A percentile compares a stretch with the other conserved stretches of the same genome.
These are phyloP conservation scores for Carpatolechia fugitivella DNA, from an alignment of 2,888 invertebrate species.

Conservation along the genomic window DNA sequence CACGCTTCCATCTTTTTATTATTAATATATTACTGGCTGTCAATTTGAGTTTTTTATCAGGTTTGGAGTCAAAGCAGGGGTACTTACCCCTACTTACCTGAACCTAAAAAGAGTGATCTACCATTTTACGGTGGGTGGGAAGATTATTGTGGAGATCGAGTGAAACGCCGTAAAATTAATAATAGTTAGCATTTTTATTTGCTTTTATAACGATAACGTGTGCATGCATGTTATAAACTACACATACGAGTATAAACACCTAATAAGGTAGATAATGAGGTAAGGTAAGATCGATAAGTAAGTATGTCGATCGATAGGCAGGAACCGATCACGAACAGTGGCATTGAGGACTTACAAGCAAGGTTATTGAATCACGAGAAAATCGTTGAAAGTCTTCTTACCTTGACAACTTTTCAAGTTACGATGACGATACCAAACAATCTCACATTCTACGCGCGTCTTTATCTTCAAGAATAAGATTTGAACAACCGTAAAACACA, in stretches of 20 bases:
- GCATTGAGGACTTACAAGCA: conserved; percentile 3
- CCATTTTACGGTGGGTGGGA: conserved; percentile 46
- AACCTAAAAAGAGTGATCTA: conserved; percentile 54
- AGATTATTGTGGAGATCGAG: conserved; percentile 46
- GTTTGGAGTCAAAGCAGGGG: conserved; percentile 40
- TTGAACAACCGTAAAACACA: conserved; percentile 8
- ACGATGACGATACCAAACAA: background rate
- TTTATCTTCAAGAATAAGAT: background rate
- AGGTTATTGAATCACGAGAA: conserved; percentile 15
- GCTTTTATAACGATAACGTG: too few species aligned
- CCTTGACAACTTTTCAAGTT: conserved; percentile 13
- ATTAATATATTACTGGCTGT: conserved; percentile 75
- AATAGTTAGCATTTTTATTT: conserved; percentile 30
- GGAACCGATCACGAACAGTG: conserved; percentile 9
- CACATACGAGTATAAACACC: too few species aligned
- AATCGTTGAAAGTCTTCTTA: conserved; percentile 22
- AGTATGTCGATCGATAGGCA: background rate
- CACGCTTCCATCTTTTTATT: conserved; percentile 67
- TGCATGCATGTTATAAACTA: too few species aligned
- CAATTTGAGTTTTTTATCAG: conserved; percentile 57
- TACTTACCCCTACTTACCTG: too few species aligned
- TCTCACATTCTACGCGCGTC: background rate
- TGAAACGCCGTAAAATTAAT: conserved; percentile 44
- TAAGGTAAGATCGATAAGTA: background rate
- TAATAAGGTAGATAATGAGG: too few species aligned